A percentile compares a stretch with the other conserved stretches of the same genome.
Conservation (phyloP, 2,113 vertebrate genomes). For the Erythrolamprus reginae region DNA sequence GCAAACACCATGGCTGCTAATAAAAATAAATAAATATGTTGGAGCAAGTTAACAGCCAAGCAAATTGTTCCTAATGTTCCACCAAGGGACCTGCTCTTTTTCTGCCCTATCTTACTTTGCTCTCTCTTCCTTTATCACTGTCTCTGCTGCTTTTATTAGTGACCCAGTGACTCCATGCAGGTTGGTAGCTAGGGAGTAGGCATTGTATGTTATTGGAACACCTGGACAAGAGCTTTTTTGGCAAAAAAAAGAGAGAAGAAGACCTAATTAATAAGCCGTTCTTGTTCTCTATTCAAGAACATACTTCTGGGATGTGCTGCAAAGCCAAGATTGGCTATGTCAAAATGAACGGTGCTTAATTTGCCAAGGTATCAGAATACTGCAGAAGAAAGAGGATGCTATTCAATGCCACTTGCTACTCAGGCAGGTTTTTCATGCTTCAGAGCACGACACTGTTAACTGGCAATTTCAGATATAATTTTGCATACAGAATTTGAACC, state of each 20-base stretch:
- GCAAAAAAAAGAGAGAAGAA: not conserved
- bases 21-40: not conserved
- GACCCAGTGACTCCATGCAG: conserved; percentile 26
- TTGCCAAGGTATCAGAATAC: not conserved
- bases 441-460: not conserved
- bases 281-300: not conserved
- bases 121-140: not conserved
- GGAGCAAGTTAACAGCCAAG: conserved; percentile 41
- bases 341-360: accelerated
- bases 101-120: not conserved
- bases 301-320: not conserved
- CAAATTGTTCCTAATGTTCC: conserved; percentile 32
- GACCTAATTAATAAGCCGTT: conserved; percentile 34
- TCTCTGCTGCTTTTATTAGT: conserved; percentile 12
- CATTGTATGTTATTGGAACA: conserved; percentile 29
- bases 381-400: not conserved
- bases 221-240: conserved; percentile 18
- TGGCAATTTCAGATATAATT: accelerated
- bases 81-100: conserved; percentile 30
- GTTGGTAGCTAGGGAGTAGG: conserved; percentile 44
- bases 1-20: not conserved
- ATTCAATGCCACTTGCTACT: not conserved
- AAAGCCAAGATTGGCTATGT: not conserved
- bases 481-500: not conserved
- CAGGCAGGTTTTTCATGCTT: not conserved